These are phyloP conservation scores for Piscicola geometra DNA, from an alignment of 2,888 invertebrate species.

Conservation along the genomic window DNA sequence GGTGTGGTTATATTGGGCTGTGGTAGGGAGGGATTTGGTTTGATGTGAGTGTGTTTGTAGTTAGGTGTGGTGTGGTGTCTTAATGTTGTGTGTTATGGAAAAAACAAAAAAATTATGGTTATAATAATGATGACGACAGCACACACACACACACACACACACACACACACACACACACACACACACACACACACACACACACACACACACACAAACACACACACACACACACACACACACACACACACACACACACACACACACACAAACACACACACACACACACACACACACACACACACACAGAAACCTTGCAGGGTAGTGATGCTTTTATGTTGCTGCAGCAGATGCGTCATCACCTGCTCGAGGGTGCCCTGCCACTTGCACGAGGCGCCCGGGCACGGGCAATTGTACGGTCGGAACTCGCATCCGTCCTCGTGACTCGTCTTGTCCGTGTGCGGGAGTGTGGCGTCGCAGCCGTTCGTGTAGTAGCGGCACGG, in stretches of 20 bases:
- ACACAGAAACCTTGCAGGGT: conserved; percentile 71
- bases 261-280: too few relatives aligned
- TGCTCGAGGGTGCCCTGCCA: conserved; percentile 97
- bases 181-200: too few relatives aligned
- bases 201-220: too few relatives aligned
- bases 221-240: too few relatives aligned
- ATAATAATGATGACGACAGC: too few relatives aligned
- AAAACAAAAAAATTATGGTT: too few relatives aligned
- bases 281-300: too few relatives aligned
- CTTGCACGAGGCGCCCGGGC: conserved; percentile 98
- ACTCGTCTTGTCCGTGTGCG: conserved; percentile 94
- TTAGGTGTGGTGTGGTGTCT: background rate
- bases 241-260: too few relatives aligned
- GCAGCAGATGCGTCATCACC: conserved; percentile 97
- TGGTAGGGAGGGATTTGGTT: too few relatives aligned
- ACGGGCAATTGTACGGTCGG: conserved; percentile 95
- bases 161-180: background rate
- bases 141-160: too few relatives aligned
- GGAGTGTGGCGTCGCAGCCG: conserved; percentile 84
- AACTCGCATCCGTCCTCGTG: conserved; percentile 98
- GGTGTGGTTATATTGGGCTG: too few relatives aligned
- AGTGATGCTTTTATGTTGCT: conserved; percentile 84
- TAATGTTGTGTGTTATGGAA: background rate
- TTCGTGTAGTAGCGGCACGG: conserved; percentile 96
- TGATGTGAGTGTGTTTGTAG: background rate